Percentiles rank a stretch among this genome's conserved stretches.
phyloP scores from a whole-genome alignment of 1,140 invertebrate species.

The Macrotrachela quadricornifera region DNA sequence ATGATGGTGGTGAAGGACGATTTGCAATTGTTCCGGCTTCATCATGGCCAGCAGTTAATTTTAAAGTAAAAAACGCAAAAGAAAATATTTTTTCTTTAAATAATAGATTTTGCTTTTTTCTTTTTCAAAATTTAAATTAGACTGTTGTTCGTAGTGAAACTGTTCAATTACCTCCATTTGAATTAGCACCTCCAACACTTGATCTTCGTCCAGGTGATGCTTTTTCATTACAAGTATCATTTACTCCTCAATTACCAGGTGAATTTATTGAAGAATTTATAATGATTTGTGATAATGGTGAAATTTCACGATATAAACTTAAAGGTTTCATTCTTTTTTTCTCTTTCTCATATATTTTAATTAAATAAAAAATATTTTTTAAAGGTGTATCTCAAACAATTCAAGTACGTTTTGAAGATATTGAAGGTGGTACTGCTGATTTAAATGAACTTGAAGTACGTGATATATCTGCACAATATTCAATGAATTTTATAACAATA shows the following conservation, averaged over 20 bases:
- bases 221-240: constrained; percentile 22
- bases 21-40: constrained; percentile 24
- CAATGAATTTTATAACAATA: no score
- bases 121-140: constrained; percentile 11
- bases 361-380: no score
- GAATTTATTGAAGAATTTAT: constrained; percentile 17
- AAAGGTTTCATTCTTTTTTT: no score
- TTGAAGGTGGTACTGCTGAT: no score
- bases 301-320: no score
- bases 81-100: not conserved
- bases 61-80: constrained; percentile 18
- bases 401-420: no score
- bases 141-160: constrained; percentile 15
- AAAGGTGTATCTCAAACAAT: no score
- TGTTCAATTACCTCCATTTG: constrained; percentile 20
- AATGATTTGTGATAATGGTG: constrained; percentile 28
- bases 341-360: no score
- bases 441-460: no score
- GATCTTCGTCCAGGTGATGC: constrained; percentile 18
- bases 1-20: constrained; percentile 22
- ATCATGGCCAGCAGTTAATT: constrained; percentile 25
- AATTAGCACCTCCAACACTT: constrained; percentile 23
- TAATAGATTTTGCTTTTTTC: not conserved
- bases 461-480: no score
- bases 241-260: constrained; percentile 16